Evolutionary conservation across 2,888 invertebrate genomes (phyloP).

Genomic region (Anaspis maculata): DNA sequence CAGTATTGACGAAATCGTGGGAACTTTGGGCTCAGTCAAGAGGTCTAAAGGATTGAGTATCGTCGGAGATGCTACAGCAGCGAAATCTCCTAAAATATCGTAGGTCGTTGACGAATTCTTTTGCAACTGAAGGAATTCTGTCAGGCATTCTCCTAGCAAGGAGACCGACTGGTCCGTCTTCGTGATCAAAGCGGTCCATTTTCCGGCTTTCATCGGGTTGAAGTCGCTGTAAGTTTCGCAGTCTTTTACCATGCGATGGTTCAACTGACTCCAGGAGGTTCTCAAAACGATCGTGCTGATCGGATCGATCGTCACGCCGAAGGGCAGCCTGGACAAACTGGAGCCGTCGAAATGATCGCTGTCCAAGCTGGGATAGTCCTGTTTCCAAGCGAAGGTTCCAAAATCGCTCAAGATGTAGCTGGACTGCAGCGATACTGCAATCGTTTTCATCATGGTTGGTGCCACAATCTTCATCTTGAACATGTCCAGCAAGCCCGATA

Average conservation of each 20-base stretch:
- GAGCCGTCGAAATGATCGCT: slow-evolving; percentile 47
- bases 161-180: slow-evolving; percentile 63
- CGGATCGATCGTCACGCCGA: slow-evolving; percentile 79
- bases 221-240: slow-evolving; percentile 82
- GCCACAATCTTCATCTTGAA: slow-evolving; percentile 85
- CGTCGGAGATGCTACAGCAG: slow-evolving; percentile 30
- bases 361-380: slow-evolving; percentile 41
- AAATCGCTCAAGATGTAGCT: slow-evolving; percentile 53
- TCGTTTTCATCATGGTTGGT: slow-evolving; percentile 51
- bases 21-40: slow-evolving; percentile 69
- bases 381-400: slow-evolving; percentile 53
- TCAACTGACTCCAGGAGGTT: slow-evolving; percentile 79
- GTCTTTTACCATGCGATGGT: slow-evolving; percentile 81
- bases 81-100: slow-evolving; percentile 50
- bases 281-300: slow-evolving; percentile 67
- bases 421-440: slow-evolving; percentile 64
- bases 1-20: slow-evolving; percentile 53
- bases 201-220: slow-evolving; percentile 71
- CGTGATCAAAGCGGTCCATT: slow-evolving; percentile 65
- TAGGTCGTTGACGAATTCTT: slow-evolving; percentile 43
- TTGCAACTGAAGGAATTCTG: slow-evolving; percentile 61
- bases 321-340: slow-evolving; percentile 59
- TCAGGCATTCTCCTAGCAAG: slow-evolving; percentile 67
- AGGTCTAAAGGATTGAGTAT: slow-evolving; percentile 54
- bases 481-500: slow-evolving; percentile 73